phyloP scores from a whole-genome alignment of 2,113 vertebrate genomes.

The Plotosus lineatus region DNA sequence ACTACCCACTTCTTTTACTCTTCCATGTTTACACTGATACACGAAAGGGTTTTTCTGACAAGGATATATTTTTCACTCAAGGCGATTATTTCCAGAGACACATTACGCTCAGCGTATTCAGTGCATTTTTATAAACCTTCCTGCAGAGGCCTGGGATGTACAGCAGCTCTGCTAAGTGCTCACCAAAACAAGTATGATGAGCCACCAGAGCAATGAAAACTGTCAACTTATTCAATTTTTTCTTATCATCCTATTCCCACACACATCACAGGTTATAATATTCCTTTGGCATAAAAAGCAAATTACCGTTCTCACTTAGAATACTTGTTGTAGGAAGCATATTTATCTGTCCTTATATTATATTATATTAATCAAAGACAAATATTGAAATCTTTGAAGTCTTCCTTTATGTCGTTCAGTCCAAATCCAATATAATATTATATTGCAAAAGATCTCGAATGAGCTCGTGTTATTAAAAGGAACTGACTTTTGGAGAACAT shows the following conservation, averaged over 20 bases:
- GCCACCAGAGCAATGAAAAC: conserved; percentile 7
- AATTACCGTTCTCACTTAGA: not conserved
- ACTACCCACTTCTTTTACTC: conserved; percentile 19
- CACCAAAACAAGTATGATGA: not conserved
- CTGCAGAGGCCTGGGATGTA: not conserved
- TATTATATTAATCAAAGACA: not conserved
- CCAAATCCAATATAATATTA: conserved; percentile 1
- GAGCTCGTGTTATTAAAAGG: not conserved
- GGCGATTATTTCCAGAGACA: conserved; percentile 21
- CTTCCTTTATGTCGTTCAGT: not conserved
- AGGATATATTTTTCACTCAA: conserved; percentile 20
- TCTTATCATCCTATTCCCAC: not conserved
- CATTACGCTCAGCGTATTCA: not conserved
- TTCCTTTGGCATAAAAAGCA: conserved; percentile 8
- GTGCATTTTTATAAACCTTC: not conserved
- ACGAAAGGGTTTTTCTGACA: conserved; percentile 13
- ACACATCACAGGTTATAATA: not conserved
- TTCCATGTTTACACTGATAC: conserved; percentile 20
- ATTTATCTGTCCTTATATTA: not conserved
- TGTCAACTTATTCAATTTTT: not conserved
- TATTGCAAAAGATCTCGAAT: conserved; percentile 1
- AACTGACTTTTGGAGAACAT: not conserved
- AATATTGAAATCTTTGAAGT: not conserved
- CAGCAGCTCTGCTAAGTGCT: not conserved
- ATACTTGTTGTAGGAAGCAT: not conserved